phyloP scores from a whole-genome alignment of 1,140 invertebrate genomes.

The Lysiphlebus fabarum region DNA sequence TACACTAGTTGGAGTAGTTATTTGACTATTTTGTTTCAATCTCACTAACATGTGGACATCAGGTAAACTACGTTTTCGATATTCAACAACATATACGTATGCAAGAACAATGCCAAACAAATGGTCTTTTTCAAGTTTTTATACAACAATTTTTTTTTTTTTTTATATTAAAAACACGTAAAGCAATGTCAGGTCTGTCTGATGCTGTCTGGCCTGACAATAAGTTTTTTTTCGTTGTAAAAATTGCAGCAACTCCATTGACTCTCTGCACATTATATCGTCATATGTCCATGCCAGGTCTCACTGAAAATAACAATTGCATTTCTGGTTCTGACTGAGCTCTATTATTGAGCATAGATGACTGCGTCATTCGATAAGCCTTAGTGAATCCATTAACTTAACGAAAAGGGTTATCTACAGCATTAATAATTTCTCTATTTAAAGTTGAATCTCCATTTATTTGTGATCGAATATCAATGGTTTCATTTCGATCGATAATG shows the following conservation, averaged over 20 bases:
- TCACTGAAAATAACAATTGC: slow-evolving; percentile 11
- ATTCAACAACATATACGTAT: background rate
- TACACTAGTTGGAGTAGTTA: background rate
- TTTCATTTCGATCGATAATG: background rate
- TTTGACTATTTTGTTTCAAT: slow-evolving; percentile 6
- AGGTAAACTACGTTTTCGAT: background rate
- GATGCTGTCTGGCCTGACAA: background rate
- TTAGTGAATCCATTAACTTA: slow-evolving; percentile 7
- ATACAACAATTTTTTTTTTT: background rate
- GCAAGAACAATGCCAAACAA: background rate
- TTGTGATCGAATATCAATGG: background rate
- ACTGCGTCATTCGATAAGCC: slow-evolving; percentile 11
- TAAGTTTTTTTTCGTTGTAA: slow-evolving; percentile 5
- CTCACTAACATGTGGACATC: background rate
- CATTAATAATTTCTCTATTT: background rate
- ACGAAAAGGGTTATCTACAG: slow-evolving; percentile 5
- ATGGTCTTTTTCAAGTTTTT: background rate
- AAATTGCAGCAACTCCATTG: slow-evolving; percentile 17
- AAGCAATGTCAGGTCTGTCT: background rate
- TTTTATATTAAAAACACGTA: background rate
- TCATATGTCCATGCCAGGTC: slow-evolving; percentile 12
- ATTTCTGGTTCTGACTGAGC: background rate
- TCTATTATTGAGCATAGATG: background rate
- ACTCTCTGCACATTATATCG: slow-evolving; percentile 10
- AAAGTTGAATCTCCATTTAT: background rate